A percentile compares a stretch with the other conserved stretches of the same genome.
Conservation (phyloP, 2,797 vertebrate genomes). For the Otolemur crassicaudatus region DNA sequence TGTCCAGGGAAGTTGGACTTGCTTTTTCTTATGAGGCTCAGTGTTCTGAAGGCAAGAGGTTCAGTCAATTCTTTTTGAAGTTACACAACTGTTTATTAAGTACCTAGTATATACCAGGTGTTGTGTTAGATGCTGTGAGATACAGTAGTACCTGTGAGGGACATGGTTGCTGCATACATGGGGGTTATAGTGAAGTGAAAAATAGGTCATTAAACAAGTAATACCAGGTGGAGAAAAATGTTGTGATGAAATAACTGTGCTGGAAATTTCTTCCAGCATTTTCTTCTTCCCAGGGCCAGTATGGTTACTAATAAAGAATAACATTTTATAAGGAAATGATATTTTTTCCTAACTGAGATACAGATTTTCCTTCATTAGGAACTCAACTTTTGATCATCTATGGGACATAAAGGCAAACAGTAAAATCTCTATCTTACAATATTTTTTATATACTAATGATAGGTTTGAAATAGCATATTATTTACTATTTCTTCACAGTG, state of each 20-base stretch:
- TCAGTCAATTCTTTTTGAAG: not conserved
- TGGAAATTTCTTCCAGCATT: not conserved
- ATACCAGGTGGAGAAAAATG: not conserved
- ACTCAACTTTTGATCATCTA: not conserved
- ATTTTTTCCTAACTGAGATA: not conserved
- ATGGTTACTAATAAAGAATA: not conserved
- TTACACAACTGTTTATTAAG: not conserved
- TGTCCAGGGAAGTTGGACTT: not conserved
- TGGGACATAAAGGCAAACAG: not conserved
- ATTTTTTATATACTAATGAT: not conserved
- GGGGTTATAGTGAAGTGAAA: not conserved
- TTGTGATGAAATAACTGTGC: not conserved
- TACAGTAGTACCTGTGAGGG: not conserved
- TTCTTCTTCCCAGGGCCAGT: not conserved
- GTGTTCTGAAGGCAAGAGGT: not conserved
- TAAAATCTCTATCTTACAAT: not conserved
- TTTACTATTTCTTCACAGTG: not conserved
- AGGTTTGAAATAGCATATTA: not conserved
- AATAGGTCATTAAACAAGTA: not conserved
- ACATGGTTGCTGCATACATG: not conserved
- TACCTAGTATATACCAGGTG: not conserved
- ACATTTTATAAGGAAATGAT: not conserved
- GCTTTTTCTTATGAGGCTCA: not conserved
- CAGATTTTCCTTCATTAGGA: not conserved
- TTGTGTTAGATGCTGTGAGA: not conserved